Percentiles rank a stretch among this genome's conserved stretches.
phyloP scores from a whole-genome alignment of 2,797 vertebrate species.

The Carcharodon carcharias region DNA sequence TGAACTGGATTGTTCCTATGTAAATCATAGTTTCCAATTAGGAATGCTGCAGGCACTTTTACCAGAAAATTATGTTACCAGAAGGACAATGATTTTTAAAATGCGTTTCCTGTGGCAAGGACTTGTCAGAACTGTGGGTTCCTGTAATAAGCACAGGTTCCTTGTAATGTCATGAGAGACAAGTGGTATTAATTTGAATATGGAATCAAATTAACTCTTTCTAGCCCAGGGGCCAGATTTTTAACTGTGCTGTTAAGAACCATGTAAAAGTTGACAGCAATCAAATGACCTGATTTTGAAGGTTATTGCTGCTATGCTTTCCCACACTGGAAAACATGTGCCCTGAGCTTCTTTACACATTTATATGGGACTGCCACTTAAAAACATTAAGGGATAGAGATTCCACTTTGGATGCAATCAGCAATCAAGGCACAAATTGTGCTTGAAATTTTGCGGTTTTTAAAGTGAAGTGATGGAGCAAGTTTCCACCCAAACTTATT shows the following conservation, averaged over 20 bases:
- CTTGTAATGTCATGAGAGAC: not conserved
- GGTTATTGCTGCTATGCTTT: constrained; percentile 7
- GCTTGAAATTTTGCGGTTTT: not conserved
- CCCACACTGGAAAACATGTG: not conserved
- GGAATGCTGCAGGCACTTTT: not conserved
- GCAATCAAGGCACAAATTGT: not conserved
- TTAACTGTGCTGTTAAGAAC: constrained; percentile 1
- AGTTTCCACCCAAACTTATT: not conserved
- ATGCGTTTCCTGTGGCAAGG: constrained; percentile 32
- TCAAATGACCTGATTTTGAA: not conserved
- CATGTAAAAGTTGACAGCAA: constrained; percentile 21
- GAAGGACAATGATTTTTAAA: constrained; percentile 33
- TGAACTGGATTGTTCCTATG: not conserved
- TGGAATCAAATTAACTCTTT: constrained; percentile 28
- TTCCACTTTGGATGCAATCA: not conserved
- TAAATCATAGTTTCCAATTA: not conserved
- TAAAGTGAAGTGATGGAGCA: not conserved
- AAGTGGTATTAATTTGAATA: constrained; percentile 24
- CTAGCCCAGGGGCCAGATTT: not conserved
- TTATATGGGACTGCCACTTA: not conserved
- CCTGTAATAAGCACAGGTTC: constrained; percentile 11
- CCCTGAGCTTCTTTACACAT: not conserved
- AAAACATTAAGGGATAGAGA: not conserved
- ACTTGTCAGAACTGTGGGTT: constrained; percentile 1
- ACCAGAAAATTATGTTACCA: constrained; percentile 24